These are phyloP conservation scores for Zaprionus kolodkinae DNA, from an alignment of 1,140 invertebrate species.

Conservation along the genomic window DNA sequence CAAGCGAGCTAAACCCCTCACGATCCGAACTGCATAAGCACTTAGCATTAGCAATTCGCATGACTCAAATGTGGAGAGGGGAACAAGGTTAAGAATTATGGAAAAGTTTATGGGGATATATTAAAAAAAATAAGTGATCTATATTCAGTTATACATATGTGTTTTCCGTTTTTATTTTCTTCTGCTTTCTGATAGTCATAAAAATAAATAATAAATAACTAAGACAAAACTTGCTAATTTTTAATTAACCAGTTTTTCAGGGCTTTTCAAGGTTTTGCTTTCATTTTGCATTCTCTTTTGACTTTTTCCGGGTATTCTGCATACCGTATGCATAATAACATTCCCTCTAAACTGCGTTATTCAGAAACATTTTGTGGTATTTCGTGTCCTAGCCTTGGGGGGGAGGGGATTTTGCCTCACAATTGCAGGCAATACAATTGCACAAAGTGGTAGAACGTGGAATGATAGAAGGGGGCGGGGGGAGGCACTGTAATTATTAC, in stretches of 20 bases:
- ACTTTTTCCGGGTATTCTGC: neutral
- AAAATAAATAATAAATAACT: too few species aligned
- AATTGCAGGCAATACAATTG: conserved; percentile 30
- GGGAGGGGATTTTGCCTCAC: neutral
- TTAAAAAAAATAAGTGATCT: too few species aligned
- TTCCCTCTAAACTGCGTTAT: conserved; percentile 1
- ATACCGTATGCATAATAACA: neutral
- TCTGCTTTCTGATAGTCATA: too few species aligned
- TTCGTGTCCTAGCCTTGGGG: neutral
- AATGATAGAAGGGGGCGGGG: neutral
- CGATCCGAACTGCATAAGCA: conserved; percentile 47
- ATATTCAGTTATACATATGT: too few species aligned
- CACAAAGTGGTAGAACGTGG: neutral
- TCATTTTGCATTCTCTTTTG: neutral
- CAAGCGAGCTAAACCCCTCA: conserved; percentile 43
- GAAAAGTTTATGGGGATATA: too few species aligned
- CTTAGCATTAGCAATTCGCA: conserved; percentile 32
- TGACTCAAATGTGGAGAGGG: conserved; percentile 41
- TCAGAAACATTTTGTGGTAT: conserved; percentile 4
- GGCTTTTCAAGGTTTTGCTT: neutral
- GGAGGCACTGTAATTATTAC: conserved; percentile 8
- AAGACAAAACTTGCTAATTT: too few species aligned
- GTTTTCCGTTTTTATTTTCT: too few species aligned
- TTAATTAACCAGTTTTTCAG: too few species aligned
- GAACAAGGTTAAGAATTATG: neutral